Evolutionary conservation across 1,140 invertebrate genomes (phyloP), one percentile per base, ranked within the genome.

Genomic region (Thrips palmi): DNA sequence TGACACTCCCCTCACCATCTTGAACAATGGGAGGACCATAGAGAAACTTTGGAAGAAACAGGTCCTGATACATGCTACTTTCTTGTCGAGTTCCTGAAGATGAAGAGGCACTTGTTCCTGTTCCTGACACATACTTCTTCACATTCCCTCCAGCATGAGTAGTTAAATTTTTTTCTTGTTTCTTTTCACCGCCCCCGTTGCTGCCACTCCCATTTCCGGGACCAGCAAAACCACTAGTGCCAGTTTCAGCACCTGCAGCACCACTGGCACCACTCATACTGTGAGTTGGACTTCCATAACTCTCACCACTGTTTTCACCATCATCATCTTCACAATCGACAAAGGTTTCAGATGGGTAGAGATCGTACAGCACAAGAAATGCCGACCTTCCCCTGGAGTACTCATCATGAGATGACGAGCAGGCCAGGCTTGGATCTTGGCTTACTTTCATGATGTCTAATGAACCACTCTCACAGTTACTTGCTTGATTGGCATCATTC

Each of bases 401-500:
- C n/a, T n/a, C n/a, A n/a, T n/a, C n/a, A n/a, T n/a, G n/a, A n/a
- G n/a, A n/a, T n/a, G n/a, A n/a, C n/a, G n/a, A n/a, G n/a, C n/a
- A n/a, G n/a, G n/a, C 8, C 15, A 33, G 15, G 14, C 10, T 7
- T 10, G 30, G 41, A 6, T 33, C 35, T 27, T 47, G 28, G 28
- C 36, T 30, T 34, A 61, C 53, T 39, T 59, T 58, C 59, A 63
- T 62, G 45, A 63, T 59, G 42, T 62, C 56, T 42, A 58, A 46
- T 14, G 45, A 20, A 11, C 41, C 40, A 24, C 47, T 51, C 36
- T 59, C 55, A 28, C 58, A 61, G 41, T 67, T n/a, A 5, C 56
- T 57, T 21, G 64, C 65, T 49, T 67, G 63, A 49, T 71, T 71
- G 12, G 68, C 67, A 53, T 65, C 63, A 44, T 71, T 72, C 62